Percentiles rank a stretch among this genome's conserved stretches.
These are phyloP conservation scores for Phasianus colchicus DNA, from an alignment of 2,113 vertebrate genomes.

Conservation along the genomic window DNA sequence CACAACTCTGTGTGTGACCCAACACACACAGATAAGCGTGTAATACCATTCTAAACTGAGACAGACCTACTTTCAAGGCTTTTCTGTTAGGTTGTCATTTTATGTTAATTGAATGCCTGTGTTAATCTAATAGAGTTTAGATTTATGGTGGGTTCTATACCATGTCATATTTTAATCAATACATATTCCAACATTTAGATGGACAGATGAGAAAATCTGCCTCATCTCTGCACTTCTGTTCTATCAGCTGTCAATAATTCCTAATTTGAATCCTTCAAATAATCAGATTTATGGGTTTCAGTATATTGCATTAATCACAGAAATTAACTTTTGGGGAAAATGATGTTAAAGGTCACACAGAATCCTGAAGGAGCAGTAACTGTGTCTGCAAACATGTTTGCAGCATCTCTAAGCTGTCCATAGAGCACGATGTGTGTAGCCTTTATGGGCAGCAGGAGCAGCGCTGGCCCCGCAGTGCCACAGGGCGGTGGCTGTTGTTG, in stretches of 20 bases:
- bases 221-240: slow-evolving; percentile 72
- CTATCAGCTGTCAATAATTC: slow-evolving; percentile 84
- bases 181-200: slow-evolving; percentile 76
- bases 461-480: not conserved
- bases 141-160: slow-evolving; percentile 79
- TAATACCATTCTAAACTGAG: slow-evolving; percentile 56
- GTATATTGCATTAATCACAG: slow-evolving; percentile 79
- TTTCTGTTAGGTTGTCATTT: slow-evolving; percentile 79
- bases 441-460: not conserved
- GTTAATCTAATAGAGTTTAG: slow-evolving; percentile 85
- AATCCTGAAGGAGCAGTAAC: slow-evolving; percentile 64
- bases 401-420: slow-evolving; percentile 12
- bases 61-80: slow-evolving; percentile 40
- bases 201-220: slow-evolving; percentile 79
- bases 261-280: slow-evolving; percentile 78
- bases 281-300: slow-evolving; percentile 74
- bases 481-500: not conserved
- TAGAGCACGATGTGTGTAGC: not conserved
- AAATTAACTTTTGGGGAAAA: slow-evolving; percentile 81
- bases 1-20: not conserved
- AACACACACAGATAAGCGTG: slow-evolving; percentile 11
- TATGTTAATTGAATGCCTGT: slow-evolving; percentile 82
- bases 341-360: slow-evolving; percentile 77
- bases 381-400: slow-evolving; percentile 58
- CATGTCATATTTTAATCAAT: slow-evolving; percentile 83